Evolutionary conservation across 2,888 invertebrate genomes (phyloP), one percentile per base, ranked within the genome.

Genomic region (Pegoplata infirma): DNA sequence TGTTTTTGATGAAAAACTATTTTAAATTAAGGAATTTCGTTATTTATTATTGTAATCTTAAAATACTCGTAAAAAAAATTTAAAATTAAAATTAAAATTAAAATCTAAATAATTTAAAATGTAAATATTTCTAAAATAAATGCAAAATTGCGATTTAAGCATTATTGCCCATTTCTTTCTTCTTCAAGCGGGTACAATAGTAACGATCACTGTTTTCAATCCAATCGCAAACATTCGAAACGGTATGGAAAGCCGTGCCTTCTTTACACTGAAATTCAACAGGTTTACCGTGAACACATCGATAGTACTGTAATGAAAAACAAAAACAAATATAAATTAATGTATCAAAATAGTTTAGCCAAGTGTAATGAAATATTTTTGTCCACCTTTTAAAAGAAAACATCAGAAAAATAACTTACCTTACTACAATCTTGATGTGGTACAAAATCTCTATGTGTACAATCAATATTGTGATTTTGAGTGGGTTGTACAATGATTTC

Each of bases 211-310:
- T 93, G 84, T 93, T 93, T 76, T 91, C 91, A 0, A 94, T 94
- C 96, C 96, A 97, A 88, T 95, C 96, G 87, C 97, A 97, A 14
- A 94, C 92, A 84, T 93, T 92, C 49, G 91, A 91, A 23, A 91
- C 89, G 0, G 92, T 91, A 85, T 96, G 94, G 91, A 94, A 97
- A 3, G 94, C 92, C 0, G 95, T 94, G 21, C 94, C 95, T 0
- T 92, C 90, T 81, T 93, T 92, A 85, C 97, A 97, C 12, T 91
- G 91, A 86, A 95, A 95, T 82, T 93, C 92, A 58, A 93, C 90
- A 3, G 94, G 93, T 85, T 93, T 93, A 5, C 95, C 96, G 86
- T 95, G 93, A 19, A 94, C 94, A 86, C 97, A 97, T 77, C 96
- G 93, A 90, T 95, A 96, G 85, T 96, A 97, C 96, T 96, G 90